Conservation (phyloP, 2,888 invertebrate genomes). For the Eurois occulta region DNA sequence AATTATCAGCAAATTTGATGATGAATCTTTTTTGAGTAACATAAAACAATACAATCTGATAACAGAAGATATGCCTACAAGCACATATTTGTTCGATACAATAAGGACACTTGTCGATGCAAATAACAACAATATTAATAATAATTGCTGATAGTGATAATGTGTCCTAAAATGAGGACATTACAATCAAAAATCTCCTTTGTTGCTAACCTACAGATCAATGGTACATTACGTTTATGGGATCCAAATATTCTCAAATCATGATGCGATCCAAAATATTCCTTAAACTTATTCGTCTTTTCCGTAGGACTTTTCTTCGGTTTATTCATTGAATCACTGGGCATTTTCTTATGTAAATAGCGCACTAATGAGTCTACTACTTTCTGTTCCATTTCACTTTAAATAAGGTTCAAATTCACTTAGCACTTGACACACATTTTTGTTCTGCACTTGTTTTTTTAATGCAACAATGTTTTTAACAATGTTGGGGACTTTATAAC, state of each 20-base stretch:
- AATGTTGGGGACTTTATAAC: background rate
- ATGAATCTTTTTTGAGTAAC: constrained; percentile 28
- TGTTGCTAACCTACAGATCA: background rate
- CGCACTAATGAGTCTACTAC: constrained; percentile 62
- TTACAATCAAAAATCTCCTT: background rate
- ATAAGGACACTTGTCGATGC: constrained; percentile 6
- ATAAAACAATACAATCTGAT: constrained; percentile 44
- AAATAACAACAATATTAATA: constrained; percentile 29
- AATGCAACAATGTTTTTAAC: constrained; percentile 1
- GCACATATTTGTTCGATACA: background rate
- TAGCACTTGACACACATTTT: constrained; percentile 25
- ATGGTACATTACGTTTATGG: constrained; percentile 71
- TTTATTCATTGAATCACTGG: constrained; percentile 61
- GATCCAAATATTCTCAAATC: constrained; percentile 67
- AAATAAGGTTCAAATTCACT: constrained; percentile 33
- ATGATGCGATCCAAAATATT: constrained; percentile 79
- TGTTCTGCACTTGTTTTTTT: constrained; percentile 10
- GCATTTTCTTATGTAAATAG: constrained; percentile 46
- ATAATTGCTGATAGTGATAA: background rate
- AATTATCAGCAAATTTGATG: constrained; percentile 16
- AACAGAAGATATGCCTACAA: constrained; percentile 29
- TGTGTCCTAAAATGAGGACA: background rate
- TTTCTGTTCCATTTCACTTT: constrained; percentile 67
- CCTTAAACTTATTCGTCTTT: constrained; percentile 76
- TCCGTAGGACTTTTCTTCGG: constrained; percentile 79